A percentile compares a stretch with the other conserved stretches of the same genome.
Conservation (phyloP, 2,797 vertebrate genomes). For the Diglossa cyanea region DNA sequence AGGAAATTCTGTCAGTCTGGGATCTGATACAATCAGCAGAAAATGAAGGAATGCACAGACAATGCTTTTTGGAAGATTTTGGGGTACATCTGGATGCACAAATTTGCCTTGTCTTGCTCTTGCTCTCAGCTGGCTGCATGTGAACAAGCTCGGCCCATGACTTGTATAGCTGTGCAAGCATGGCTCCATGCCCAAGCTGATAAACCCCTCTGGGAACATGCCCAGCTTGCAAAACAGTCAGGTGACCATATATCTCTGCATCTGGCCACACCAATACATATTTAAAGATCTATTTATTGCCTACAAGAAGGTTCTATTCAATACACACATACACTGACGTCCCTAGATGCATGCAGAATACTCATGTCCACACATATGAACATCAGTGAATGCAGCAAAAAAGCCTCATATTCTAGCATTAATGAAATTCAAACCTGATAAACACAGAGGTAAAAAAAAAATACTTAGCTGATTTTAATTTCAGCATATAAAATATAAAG, state of each 20-base stretch:
- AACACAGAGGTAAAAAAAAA: not conserved
- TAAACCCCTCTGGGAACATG: not conserved
- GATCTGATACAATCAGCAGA: not conserved
- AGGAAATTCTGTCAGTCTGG: not conserved
- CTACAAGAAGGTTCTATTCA: not conserved
- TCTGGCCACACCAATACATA: not conserved
- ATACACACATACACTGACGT: accelerated
- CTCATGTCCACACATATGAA: not conserved
- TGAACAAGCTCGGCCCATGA: not conserved
- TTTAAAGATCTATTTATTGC: not conserved
- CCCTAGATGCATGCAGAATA: not conserved
- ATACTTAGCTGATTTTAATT: not conserved
- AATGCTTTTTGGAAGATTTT: not conserved
- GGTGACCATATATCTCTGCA: not conserved
- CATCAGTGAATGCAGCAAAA: not conserved
- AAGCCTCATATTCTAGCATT: not conserved
- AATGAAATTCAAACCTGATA: not conserved
- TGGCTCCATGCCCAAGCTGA: not conserved
- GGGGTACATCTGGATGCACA: not conserved
- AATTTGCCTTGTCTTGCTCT: not conserved
- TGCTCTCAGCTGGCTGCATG: not conserved
- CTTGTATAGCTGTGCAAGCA: not conserved
- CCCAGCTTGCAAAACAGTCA: not conserved
- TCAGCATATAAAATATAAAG: not conserved
- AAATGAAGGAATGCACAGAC: not conserved